Percentiles rank a stretch among this genome's conserved stretches.
These are phyloP conservation scores for Corythornis vintsioides DNA, from an alignment of 2,113 vertebrate genomes.

Conservation along the genomic window DNA sequence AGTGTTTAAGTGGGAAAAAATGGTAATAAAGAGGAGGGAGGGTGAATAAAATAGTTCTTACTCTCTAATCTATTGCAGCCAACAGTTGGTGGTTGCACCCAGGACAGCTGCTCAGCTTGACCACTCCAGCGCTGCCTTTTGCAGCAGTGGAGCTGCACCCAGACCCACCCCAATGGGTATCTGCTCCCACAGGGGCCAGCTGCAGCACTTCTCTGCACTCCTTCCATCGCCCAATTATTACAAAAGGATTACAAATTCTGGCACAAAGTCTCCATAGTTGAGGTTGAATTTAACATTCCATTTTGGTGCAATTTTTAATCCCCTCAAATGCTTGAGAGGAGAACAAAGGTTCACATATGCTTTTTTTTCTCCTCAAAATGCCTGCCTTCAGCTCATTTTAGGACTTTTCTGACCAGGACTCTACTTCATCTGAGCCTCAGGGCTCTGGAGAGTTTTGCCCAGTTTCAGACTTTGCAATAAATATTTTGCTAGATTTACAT, in stretches of 20 bases:
- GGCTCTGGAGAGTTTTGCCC: neutral
- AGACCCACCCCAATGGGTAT: too few relatives aligned
- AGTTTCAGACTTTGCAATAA: neutral
- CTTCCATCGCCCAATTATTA: neutral
- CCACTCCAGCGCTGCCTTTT: rapidly evolving
- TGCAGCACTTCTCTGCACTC: neutral
- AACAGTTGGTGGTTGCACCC: too few relatives aligned
- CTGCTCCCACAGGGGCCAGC: neutral
- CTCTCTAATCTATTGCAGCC: neutral
- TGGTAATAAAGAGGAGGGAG: neutral
- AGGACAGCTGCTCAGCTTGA: neutral
- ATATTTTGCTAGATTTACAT: neutral
- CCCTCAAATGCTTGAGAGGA: neutral
- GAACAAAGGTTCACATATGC: neutral
- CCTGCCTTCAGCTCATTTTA: neutral
- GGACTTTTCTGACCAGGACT: neutral
- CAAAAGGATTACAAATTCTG: neutral
- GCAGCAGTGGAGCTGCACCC: neutral
- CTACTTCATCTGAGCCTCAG: neutral
- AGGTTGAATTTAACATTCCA: neutral
- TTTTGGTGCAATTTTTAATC: neutral
- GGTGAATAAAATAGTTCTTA: neutral
- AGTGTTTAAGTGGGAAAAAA: neutral
- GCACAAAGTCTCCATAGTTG: neutral
- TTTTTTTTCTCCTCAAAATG: neutral